phyloP scores from a whole-genome alignment of 2,797 vertebrate genomes.

The Benthosema pterotum region DNA sequence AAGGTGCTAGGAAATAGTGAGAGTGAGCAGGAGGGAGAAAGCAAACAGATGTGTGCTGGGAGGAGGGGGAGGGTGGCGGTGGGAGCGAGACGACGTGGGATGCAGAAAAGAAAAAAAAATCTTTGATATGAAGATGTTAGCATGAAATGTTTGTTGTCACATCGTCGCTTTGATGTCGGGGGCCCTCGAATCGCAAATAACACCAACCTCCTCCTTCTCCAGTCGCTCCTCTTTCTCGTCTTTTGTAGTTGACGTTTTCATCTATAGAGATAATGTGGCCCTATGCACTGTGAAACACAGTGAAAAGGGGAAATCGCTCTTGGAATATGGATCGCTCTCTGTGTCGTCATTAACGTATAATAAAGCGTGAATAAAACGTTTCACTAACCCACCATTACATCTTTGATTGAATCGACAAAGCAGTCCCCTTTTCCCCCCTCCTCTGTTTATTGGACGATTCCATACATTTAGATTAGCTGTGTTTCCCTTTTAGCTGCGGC shows the following conservation, averaged over 20 bases:
- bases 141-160: constrained; percentile 40
- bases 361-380: constrained; percentile 70
- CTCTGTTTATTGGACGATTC: constrained; percentile 18
- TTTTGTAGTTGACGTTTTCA: neutral
- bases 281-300: neutral
- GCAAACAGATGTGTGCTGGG: neutral
- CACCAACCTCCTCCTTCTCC: neutral
- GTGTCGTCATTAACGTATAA: constrained; percentile 51
- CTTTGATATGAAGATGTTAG: constrained; percentile 14
- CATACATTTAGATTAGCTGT: too few relatives aligned
- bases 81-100: neutral
- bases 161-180: constrained; percentile 45
- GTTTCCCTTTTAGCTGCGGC: constrained; percentile 52
- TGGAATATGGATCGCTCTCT: constrained; percentile 47
- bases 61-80: too few relatives aligned
- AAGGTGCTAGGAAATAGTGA: neutral
- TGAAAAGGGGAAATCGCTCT: too few relatives aligned
- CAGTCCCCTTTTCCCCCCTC: constrained; percentile 38
- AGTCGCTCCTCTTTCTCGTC: neutral
- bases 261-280: constrained; percentile 2
- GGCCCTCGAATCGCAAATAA: constrained; percentile 17
- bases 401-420: constrained; percentile 71
- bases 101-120: constrained; percentile 18
- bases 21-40: neutral
- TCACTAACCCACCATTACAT: constrained; percentile 67